phyloP scores from a whole-genome alignment of 2,113 vertebrate genomes.

The Plestiodon gilberti region DNA sequence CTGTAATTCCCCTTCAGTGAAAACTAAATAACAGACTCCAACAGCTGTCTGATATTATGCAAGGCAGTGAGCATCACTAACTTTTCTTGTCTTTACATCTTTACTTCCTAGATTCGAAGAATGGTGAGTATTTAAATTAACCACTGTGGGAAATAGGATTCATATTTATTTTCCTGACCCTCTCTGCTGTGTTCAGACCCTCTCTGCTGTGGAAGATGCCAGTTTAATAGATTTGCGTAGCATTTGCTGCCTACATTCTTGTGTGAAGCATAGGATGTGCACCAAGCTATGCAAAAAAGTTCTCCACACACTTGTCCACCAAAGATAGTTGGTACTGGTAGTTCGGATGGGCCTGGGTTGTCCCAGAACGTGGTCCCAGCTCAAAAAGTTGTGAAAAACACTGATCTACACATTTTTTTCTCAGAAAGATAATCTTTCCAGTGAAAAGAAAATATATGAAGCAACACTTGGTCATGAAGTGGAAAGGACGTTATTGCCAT shows the following conservation, averaged over 20 bases:
- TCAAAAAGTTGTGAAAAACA: not conserved
- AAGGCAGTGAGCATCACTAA: conserved; percentile 54
- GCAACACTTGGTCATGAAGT: not conserved
- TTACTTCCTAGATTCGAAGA: not conserved
- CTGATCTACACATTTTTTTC: too few species aligned
- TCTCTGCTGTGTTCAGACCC: not conserved
- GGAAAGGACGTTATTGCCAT: too few species aligned
- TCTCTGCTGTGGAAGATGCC: not conserved
- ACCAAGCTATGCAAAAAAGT: not conserved
- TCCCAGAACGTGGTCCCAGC: not conserved
- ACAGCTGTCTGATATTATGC: conserved; percentile 53
- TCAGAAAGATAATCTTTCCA: not conserved
- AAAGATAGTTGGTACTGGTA: not conserved
- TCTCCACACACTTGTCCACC: not conserved
- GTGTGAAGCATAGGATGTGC: not conserved
- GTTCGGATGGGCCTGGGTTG: not conserved
- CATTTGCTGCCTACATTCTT: not conserved
- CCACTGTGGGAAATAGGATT: conserved; percentile 14
- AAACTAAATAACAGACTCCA: conserved; percentile 55
- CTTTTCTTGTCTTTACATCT: conserved; percentile 27
- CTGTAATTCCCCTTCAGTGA: conserved; percentile 40
- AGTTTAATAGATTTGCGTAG: not conserved
- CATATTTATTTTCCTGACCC: conserved; percentile 12
- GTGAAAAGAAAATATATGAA: not conserved
- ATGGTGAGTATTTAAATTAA: accelerated